A percentile compares a stretch with the other conserved stretches of the same genome.
phyloP scores from a whole-genome alignment of 2,797 vertebrate genomes.

The Falco cherrug region DNA sequence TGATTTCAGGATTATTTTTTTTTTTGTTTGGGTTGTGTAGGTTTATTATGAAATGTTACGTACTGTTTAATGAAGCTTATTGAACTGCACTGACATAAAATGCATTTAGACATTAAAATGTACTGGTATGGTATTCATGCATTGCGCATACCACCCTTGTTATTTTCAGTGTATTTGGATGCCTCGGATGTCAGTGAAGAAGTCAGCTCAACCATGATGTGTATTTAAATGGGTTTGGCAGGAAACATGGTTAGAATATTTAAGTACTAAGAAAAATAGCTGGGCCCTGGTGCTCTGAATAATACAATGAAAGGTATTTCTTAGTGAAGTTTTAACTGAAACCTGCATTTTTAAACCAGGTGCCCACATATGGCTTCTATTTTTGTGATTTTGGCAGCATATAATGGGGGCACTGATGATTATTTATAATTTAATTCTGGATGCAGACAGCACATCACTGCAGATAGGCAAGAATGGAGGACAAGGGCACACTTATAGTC shows the following conservation, averaged over 20 bases:
- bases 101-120: neutral
- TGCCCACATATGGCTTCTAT: neutral
- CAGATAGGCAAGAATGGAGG: neutral
- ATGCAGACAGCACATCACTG: neutral
- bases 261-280: neutral
- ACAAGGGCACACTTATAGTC: neutral
- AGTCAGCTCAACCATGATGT: neutral
- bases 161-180: neutral
- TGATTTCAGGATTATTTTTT: neutral
- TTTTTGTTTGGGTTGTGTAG: neutral
- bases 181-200: neutral
- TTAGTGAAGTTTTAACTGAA: neutral
- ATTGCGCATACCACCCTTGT: neutral
- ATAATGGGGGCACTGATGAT: neutral
- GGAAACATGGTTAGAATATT: neutral
- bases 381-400: neutral
- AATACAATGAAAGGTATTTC: neutral
- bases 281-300: neutral
- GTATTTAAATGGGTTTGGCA: constrained; percentile 1
- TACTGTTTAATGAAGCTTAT: neutral
- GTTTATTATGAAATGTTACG: neutral
- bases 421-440: neutral
- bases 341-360: neutral
- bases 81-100: neutral
- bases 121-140: neutral